Evolutionary conservation across 2,113 vertebrate genomes (phyloP).

Genomic region (Cinclus mexicanus): DNA sequence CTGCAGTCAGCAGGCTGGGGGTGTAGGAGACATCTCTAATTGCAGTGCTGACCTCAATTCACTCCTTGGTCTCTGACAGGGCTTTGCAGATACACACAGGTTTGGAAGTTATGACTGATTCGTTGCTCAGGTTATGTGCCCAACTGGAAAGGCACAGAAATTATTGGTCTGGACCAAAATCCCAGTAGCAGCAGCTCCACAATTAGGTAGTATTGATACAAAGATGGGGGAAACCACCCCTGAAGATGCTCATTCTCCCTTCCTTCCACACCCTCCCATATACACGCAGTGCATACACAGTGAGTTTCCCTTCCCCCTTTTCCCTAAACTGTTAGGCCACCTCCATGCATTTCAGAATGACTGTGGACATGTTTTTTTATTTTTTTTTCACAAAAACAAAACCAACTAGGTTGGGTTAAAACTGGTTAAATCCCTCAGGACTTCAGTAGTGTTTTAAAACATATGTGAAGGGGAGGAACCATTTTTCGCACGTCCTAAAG

Average conservation of each 20-base stretch:
- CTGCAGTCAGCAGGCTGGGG: neutral
- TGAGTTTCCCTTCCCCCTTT: neutral
- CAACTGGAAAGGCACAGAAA: neutral
- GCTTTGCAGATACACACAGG: neutral
- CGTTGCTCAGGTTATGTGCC: neutral
- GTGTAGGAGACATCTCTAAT: rapidly evolving
- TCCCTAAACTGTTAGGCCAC: neutral
- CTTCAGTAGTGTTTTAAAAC: slow-evolving; percentile 35
- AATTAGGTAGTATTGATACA: neutral
- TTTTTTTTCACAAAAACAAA: neutral
- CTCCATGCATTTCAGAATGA: neutral
- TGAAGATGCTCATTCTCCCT: neutral
- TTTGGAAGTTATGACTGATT: neutral
- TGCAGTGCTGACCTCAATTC: neutral
- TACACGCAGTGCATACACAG: neutral
- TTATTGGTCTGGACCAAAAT: neutral
- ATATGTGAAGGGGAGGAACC: slow-evolving; percentile 59
- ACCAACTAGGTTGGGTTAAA: neutral
- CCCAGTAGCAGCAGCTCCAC: neutral
- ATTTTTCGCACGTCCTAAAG: neutral
- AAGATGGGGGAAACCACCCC: rapidly evolving
- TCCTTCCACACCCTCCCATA: neutral
- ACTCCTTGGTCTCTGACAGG: neutral
- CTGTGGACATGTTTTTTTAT: rapidly evolving
- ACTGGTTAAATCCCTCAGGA: slow-evolving; percentile 23